Percentiles rank a stretch among this genome's conserved stretches.
Evolutionary conservation across 2,888 invertebrate genomes (phyloP).

Genomic region (Drosophila mimica): DNA sequence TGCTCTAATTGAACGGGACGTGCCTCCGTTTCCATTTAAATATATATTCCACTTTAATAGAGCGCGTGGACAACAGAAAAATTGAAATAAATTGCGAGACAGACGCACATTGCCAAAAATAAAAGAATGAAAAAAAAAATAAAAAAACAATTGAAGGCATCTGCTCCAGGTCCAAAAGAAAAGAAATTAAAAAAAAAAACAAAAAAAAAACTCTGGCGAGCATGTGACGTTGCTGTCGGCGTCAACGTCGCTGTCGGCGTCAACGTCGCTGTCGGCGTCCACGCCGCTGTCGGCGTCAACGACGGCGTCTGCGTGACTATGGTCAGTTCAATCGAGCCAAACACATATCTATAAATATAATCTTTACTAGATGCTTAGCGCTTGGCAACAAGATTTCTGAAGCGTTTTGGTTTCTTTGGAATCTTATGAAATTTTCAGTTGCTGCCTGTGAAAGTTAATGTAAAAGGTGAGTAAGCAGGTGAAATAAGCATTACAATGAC

Average conservation of each 20-base stretch:
- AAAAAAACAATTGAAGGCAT: slow-evolving; percentile 9
- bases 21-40: slow-evolving; percentile 66
- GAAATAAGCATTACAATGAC: slow-evolving; percentile 22
- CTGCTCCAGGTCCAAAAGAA: slow-evolving; percentile 13
- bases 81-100: slow-evolving; percentile 64
- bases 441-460: slow-evolving; percentile 47
- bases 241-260: slow-evolving; percentile 35
- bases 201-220: not conserved
- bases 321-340: slow-evolving; percentile 61
- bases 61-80: slow-evolving; percentile 66
- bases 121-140: not conserved
- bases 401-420: slow-evolving; percentile 26
- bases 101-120: slow-evolving; percentile 54
- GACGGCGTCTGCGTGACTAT: slow-evolving; percentile 59
- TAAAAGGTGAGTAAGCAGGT: slow-evolving; percentile 16
- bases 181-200: not conserved
- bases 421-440: slow-evolving; percentile 60
- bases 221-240: slow-evolving; percentile 54
- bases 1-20: slow-evolving; percentile 65
- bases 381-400: slow-evolving; percentile 64
- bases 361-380: slow-evolving; percentile 21
- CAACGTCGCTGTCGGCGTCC: slow-evolving; percentile 35
- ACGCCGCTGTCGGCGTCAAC: slow-evolving; percentile 19
- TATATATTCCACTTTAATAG: slow-evolving; percentile 11
- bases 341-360: slow-evolving; percentile 22